phyloP scores from a whole-genome alignment of 2,888 invertebrate species.

The Pardosa pseudoannulata region DNA sequence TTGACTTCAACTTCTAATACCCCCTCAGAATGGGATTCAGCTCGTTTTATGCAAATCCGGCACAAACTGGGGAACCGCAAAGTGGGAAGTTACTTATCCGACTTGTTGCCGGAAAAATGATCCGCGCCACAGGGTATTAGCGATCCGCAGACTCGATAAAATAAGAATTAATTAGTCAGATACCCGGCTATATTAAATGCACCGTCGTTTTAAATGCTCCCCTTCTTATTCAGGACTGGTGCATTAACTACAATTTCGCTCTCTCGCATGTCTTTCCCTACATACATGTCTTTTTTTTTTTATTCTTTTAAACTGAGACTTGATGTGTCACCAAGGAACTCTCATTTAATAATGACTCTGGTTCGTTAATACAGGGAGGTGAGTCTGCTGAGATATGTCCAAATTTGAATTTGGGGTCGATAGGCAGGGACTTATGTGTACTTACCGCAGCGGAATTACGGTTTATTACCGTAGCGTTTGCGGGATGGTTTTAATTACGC shows the following conservation, averaged over 20 bases:
- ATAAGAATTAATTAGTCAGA: slow-evolving; percentile 68
- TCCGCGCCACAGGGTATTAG: slow-evolving; percentile 50
- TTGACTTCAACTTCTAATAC: slow-evolving; percentile 70
- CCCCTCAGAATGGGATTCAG: slow-evolving; percentile 40
- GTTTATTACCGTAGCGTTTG: slow-evolving; percentile 12
- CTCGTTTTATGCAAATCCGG: slow-evolving; percentile 66
- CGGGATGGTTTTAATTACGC: slow-evolving; percentile 11
- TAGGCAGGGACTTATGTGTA: background rate
- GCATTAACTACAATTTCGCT: background rate
- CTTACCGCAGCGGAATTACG: background rate
- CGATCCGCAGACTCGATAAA: slow-evolving; percentile 57
- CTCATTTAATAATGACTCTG: slow-evolving; percentile 5
- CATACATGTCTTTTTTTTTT: too few species aligned
- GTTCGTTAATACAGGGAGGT: background rate
- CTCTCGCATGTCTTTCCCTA: too few species aligned
- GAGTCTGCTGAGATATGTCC: background rate
- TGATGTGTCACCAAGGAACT: slow-evolving; percentile 30
- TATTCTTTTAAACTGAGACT: background rate
- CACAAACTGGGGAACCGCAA: slow-evolving; percentile 41
- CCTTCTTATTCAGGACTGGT: background rate
- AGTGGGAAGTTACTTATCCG: slow-evolving; percentile 70
- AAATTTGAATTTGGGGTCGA: slow-evolving; percentile 15
- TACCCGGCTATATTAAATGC: slow-evolving; percentile 25
- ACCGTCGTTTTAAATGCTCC: slow-evolving; percentile 35
- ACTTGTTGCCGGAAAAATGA: slow-evolving; percentile 70